These are phyloP conservation scores for Neotragus moschatus DNA, from an alignment of 2,113 vertebrate genomes.

Conservation along the genomic window DNA sequence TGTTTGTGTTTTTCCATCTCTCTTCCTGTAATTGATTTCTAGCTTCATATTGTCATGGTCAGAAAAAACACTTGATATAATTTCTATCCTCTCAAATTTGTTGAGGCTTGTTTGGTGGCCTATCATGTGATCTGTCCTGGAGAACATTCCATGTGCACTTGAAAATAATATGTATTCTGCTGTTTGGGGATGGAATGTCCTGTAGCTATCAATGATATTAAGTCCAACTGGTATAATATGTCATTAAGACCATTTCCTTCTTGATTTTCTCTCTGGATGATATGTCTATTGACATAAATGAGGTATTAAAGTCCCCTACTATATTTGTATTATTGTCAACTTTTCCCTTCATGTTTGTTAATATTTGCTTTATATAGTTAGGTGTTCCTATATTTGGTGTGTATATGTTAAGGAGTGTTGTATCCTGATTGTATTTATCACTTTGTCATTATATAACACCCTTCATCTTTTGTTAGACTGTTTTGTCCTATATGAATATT, in stretches of 20 bases:
- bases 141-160: background rate
- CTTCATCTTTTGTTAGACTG: background rate
- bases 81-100: background rate
- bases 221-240: background rate
- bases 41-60: background rate
- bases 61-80: background rate
- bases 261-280: background rate
- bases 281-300: background rate
- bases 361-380: background rate
- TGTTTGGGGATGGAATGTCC: background rate
- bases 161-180: background rate
- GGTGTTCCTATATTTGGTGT: background rate
- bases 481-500: background rate
- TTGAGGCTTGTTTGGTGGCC: background rate
- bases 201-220: background rate
- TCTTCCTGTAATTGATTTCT: background rate
- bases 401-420: background rate
- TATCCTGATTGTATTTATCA: background rate
- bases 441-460: background rate
- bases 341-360: background rate
- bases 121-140: background rate
- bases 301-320: background rate
- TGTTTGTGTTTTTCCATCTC: background rate
- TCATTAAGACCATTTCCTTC: background rate
- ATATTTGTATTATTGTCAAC: background rate